These are phyloP conservation scores for Drosophila ustulata DNA, from an alignment of 2,888 invertebrate species.

Conservation along the genomic window DNA sequence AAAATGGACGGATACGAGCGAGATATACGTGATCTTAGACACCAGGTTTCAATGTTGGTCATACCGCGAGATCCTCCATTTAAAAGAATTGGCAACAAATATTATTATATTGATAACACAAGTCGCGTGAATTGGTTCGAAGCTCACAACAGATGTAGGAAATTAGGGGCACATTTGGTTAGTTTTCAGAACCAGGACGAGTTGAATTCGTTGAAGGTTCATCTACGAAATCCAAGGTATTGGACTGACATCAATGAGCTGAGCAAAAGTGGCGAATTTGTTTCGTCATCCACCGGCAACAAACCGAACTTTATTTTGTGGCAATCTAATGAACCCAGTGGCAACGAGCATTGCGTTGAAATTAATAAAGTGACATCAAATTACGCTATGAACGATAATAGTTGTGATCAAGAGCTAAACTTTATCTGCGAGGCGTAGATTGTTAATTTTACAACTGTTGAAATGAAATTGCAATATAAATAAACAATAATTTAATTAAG, in stretches of 20 bases:
- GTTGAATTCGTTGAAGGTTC: neutral
- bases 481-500: neutral
- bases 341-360: neutral
- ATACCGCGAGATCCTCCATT: no score
- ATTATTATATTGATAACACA: neutral
- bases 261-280: neutral
- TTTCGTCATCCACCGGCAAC: no score
- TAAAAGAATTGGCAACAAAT: neutral
- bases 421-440: neutral
- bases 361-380: neutral
- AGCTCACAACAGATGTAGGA: neutral
- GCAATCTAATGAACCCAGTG: neutral
- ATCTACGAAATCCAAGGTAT: neutral
- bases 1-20: neutral
- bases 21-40: neutral
- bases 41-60: no score
- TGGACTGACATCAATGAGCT: neutral
- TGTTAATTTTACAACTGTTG: neutral
- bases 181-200: neutral
- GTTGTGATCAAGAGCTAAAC: neutral
- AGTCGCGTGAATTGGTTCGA: neutral
- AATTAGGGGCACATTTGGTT: neutral
- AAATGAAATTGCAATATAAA: neutral
- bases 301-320: neutral
- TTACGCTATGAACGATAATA: neutral